Percentiles rank a stretch among this genome's conserved stretches.
These are phyloP conservation scores for Laothoe populi DNA, from an alignment of 2,888 invertebrate genomes.

Conservation along the genomic window DNA sequence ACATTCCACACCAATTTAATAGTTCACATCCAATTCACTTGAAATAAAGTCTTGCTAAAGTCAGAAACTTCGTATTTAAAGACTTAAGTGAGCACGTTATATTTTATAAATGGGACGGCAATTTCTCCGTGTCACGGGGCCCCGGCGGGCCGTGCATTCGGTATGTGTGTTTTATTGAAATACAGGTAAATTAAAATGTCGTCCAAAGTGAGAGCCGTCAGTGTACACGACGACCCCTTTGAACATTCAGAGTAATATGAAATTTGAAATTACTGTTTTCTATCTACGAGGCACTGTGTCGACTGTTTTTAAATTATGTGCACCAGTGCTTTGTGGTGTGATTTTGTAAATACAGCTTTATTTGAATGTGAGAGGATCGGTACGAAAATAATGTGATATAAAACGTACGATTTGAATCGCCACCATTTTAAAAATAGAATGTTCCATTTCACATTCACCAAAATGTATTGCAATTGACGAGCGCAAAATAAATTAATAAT, in stretches of 20 bases:
- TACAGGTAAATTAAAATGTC: conserved; percentile 49
- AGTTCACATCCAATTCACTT: neutral
- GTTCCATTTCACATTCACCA: no score
- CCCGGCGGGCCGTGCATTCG: conserved; percentile 14
- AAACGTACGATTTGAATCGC: no score
- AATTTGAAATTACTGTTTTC: conserved; percentile 31
- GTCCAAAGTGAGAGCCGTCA: conserved; percentile 30
- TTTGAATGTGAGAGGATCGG: no score
- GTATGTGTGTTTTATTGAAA: conserved; percentile 44
- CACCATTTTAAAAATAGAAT: no score
- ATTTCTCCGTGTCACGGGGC: conserved; percentile 42
- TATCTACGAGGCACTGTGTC: conserved; percentile 8
- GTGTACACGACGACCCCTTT: conserved; percentile 37
- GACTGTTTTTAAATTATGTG: conserved; percentile 16
- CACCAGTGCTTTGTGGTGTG: neutral
- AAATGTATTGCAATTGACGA: no score
- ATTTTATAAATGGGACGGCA: conserved; percentile 45
- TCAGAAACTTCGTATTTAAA: neutral
- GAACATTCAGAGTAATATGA: conserved; percentile 35
- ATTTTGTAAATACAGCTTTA: conserved; percentile 18
- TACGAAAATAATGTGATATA: neutral
- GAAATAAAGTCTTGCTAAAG: neutral
- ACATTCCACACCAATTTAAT: no score
- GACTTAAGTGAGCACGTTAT: conserved; percentile 27
- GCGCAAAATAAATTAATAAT: no score